Evolutionary conservation across 1,140 invertebrate species (phyloP).

Genomic region (Drosophila willistoni): DNA sequence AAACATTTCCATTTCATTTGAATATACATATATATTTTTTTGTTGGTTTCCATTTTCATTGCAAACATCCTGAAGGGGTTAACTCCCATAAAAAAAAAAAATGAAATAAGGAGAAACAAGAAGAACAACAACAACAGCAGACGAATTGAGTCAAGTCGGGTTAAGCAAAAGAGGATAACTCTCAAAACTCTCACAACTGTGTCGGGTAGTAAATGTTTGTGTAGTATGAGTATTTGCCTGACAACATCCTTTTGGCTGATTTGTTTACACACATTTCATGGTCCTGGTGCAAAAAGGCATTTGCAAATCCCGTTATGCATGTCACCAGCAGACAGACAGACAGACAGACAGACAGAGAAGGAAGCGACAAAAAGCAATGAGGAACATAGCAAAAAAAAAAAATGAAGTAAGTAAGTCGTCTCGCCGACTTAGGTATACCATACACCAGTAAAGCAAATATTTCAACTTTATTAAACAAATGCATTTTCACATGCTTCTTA

Average conservation of each 20-base stretch:
- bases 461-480: no score
- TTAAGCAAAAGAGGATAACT: background rate
- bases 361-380: slow-evolving; percentile 4
- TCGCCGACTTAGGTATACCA: no score
- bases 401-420: no score
- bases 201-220: slow-evolving; percentile 33
- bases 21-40: background rate
- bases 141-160: background rate
- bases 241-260: slow-evolving; percentile 54
- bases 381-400: background rate
- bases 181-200: background rate
- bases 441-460: no score
- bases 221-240: slow-evolving; percentile 34
- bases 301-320: slow-evolving; percentile 67
- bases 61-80: slow-evolving; percentile 5
- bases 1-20: slow-evolving; percentile 11
- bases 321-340: slow-evolving; percentile 42
- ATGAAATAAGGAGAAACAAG: no score
- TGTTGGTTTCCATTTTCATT: slow-evolving; percentile 6
- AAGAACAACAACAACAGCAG: background rate
- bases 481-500: no score
- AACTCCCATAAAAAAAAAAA: no score
- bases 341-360: background rate
- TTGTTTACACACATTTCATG: slow-evolving; percentile 64
- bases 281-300: slow-evolving; percentile 40